Percentiles rank a stretch among this genome's conserved stretches.
These are phyloP conservation scores for Darevskia mixta DNA, from an alignment of 2,797 vertebrate species.

Conservation along the genomic window DNA sequence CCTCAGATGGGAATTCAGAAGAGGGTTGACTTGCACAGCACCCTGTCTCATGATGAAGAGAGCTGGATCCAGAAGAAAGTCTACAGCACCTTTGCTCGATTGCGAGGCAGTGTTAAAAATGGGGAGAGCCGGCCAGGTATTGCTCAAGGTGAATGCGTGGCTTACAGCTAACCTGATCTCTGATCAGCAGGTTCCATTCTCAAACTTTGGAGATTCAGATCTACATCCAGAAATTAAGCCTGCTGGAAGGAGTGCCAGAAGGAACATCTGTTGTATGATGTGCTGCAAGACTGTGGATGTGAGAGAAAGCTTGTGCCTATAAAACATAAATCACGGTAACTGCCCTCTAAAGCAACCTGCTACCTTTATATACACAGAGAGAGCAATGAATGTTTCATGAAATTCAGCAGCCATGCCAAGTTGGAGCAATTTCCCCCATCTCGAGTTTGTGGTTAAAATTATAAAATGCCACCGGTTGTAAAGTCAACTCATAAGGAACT, in stretches of 20 bases:
- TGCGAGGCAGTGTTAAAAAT: neutral
- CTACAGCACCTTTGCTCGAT: neutral
- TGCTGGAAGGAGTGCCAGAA: conserved; percentile 49
- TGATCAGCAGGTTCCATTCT: neutral
- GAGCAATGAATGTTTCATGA: conserved; percentile 64
- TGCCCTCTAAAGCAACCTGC: conserved; percentile 45
- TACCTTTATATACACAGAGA: conserved; percentile 17
- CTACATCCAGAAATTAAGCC: conserved; percentile 1
- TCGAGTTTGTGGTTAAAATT: neutral
- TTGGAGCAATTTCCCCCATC: neutral
- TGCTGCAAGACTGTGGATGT: conserved; percentile 51
- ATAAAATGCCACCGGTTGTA: too few relatives aligned
- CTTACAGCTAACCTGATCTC: neutral
- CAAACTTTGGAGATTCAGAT: neutral
- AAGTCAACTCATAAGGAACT: too few relatives aligned
- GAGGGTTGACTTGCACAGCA: neutral
- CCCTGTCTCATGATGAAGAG: neutral
- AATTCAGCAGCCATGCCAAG: conserved; percentile 52
- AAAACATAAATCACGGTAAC: conserved; percentile 61
- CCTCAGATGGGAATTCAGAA: neutral
- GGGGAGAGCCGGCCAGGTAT: too few relatives aligned
- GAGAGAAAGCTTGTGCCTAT: conserved; percentile 52
- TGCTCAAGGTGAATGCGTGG: neutral
- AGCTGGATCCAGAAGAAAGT: neutral
- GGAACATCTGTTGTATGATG: conserved; percentile 52